Evolutionary conservation across 1,140 invertebrate species (phyloP), one percentile per base, ranked within the genome.

Genomic region (Leptopilina boulardi): DNA sequence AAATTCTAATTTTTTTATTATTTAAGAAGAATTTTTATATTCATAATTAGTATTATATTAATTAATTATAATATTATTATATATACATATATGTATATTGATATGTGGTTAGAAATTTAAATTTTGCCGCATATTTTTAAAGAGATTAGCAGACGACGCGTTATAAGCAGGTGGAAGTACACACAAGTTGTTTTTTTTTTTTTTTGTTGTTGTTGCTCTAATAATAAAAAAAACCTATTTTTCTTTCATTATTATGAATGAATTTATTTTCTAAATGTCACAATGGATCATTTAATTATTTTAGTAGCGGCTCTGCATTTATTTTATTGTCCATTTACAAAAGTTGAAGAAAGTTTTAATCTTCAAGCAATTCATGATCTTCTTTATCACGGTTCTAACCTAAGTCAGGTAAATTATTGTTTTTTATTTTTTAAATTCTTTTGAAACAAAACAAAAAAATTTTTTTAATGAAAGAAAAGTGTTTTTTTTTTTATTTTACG

Each of bases 331-430:
- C 98, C 99, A 59, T 99, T 96, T 88, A 99, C 98, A 0, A 99
- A 99, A 95, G 99, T 99, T 10, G 99, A 99, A 91, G 99, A 99
- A 93, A 99, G 98, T 91, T 99, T 99, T 87, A 99, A 99, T 91
- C 92, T 99, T 21, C 97, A 99, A 93, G 99, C 99, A 13, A 96
- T 96, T 89, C 99, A 99, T 92, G 99, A 99, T 92, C 93, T 99
- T 83, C 92, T 99, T 15, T 99, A 98, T 91, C 94, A 98, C 87
- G 92, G 94, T 76, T 91, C 92, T 88, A 96, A 98, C 92, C 92
- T 99, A 75, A 92, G 94, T 47, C 90, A 97, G 94, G 98, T 98
- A 93, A 89, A 84, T 85, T 76, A n/a, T n/a, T n/a, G n/a, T n/a
- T 56, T 10, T 54, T 51, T 47, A n/a, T 26, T 15, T 47, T 44